These are phyloP conservation scores for Melanocharis versteri DNA, from an alignment of 2,113 vertebrate species.

Conservation along the genomic window DNA sequence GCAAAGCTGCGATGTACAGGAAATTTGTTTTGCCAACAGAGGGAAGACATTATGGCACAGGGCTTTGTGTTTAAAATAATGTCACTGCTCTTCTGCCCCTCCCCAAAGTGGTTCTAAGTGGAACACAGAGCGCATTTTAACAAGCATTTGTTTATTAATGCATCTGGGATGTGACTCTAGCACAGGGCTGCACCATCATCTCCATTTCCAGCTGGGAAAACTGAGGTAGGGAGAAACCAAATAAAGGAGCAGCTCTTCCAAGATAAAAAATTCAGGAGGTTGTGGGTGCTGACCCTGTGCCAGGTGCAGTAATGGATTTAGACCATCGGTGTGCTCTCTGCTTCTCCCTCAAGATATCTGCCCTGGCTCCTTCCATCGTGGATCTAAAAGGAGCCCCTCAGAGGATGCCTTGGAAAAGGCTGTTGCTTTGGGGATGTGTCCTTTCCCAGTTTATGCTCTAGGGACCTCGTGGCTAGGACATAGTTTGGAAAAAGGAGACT, in stretches of 20 bases:
- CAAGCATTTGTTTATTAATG: not conserved
- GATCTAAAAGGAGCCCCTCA: not conserved
- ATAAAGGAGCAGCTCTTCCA: not conserved
- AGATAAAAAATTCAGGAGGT: conserved; percentile 17
- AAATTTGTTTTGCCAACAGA: not conserved
- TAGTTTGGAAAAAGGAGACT: not conserved
- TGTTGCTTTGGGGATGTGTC: not conserved
- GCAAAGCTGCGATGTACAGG: not conserved
- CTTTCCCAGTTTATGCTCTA: not conserved
- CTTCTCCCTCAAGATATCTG: not conserved
- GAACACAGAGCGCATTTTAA: not conserved
- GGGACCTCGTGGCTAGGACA: not conserved
- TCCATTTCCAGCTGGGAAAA: not conserved
- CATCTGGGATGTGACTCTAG: not conserved
- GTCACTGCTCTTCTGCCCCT: not conserved
- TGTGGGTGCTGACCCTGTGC: not conserved
- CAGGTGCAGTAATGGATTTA: not conserved
- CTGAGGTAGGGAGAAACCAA: not conserved
- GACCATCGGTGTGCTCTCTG: accelerated
- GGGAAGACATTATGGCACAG: not conserved
- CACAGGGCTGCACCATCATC: not conserved
- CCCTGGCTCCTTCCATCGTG: not conserved
- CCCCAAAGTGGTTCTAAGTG: not conserved
- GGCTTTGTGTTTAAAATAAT: not conserved
- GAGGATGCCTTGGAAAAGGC: not conserved